Conservation (phyloP, 2,797 vertebrate species). For the Megaceryle alcyon region DNA sequence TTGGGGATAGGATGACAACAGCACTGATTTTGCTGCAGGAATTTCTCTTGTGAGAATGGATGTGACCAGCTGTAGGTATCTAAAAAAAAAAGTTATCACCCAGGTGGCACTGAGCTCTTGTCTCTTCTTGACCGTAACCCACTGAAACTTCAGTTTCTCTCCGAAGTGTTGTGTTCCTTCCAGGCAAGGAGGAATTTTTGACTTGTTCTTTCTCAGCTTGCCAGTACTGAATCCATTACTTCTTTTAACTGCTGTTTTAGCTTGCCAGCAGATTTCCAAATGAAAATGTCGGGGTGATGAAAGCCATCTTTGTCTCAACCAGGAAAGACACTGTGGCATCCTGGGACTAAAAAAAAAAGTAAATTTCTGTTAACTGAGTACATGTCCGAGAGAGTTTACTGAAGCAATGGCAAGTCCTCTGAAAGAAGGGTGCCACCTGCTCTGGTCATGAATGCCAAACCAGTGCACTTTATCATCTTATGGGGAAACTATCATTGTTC, state of each 20-base stretch:
- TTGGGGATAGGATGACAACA: background rate
- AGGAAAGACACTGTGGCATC: background rate
- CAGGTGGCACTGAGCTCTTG: background rate
- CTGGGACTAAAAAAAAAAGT: background rate
- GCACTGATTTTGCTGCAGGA: background rate
- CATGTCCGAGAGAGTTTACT: constrained; percentile 18
- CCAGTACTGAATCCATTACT: background rate
- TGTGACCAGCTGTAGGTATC: background rate
- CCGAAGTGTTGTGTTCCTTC: background rate
- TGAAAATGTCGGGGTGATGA: background rate
- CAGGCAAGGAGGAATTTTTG: background rate
- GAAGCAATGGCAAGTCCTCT: background rate
- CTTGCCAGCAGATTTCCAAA: background rate
- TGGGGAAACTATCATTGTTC: background rate
- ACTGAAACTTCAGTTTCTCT: background rate
- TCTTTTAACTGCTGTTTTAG: constrained; percentile 10
- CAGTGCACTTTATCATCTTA: background rate
- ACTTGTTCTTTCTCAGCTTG: background rate
- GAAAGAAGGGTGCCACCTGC: background rate
- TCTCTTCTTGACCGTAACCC: rapidly evolving
- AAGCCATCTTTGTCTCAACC: constrained; percentile 10
- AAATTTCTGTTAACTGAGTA: constrained; percentile 31
- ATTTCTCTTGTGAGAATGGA: background rate
- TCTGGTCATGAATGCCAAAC: background rate
- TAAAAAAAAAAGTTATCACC: background rate